These are phyloP conservation scores for Ibidorhyncha struthersii DNA, from an alignment of 2,113 vertebrate species.

Conservation along the genomic window DNA sequence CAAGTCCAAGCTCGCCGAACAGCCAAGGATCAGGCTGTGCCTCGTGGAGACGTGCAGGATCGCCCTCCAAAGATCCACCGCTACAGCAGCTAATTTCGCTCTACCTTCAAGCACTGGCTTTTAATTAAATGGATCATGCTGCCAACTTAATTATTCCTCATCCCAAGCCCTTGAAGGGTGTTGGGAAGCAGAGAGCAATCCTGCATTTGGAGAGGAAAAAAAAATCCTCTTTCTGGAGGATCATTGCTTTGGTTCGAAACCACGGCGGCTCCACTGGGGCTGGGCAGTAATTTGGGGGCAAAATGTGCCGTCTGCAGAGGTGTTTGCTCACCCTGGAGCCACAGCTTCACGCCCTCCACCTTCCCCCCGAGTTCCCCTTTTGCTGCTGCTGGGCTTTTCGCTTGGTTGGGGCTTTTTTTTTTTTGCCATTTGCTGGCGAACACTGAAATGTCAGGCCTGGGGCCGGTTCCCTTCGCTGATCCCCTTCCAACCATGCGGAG, in stretches of 20 bases:
- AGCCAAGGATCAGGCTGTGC: neutral
- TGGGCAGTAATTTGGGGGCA: neutral
- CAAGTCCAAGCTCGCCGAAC: neutral
- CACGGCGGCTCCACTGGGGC: accelerated
- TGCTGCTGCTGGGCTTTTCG: neutral
- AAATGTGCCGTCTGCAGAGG: neutral
- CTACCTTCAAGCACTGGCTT: neutral
- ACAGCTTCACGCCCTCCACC: accelerated
- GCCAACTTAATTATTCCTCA: neutral
- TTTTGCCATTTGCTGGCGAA: neutral
- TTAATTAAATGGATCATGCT: neutral
- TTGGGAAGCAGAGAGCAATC: neutral
- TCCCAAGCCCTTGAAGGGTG: neutral
- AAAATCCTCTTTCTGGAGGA: neutral
- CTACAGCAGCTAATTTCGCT: neutral
- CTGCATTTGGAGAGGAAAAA: neutral
- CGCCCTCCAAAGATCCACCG: neutral
- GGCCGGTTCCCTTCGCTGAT: neutral
- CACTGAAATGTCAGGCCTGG: neutral
- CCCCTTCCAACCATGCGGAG: neutral
- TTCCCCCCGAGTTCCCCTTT: neutral
- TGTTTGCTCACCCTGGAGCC: accelerated
- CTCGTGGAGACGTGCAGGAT: neutral
- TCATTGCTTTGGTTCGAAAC: accelerated
- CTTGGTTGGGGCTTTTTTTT: neutral